Evolutionary conservation across 2,797 vertebrate genomes (phyloP).

Genomic region (Cyprinella venusta): DNA sequence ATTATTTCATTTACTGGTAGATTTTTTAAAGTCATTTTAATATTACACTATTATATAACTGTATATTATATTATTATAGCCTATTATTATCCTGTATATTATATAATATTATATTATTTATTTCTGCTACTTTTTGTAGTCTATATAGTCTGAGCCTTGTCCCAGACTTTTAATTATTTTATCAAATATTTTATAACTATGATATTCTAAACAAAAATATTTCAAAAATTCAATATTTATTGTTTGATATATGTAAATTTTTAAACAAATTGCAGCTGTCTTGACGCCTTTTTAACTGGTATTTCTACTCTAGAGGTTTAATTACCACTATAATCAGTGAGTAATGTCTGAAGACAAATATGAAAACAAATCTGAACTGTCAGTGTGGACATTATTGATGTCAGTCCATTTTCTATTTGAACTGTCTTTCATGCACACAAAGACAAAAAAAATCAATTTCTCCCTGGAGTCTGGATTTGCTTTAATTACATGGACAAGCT

Average conservation of each 20-base stretch:
- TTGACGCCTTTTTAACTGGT: background rate
- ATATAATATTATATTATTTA: background rate
- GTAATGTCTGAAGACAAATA: constrained; percentile 21
- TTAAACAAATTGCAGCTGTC: background rate
- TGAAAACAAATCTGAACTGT: constrained; percentile 16
- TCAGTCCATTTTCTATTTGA: constrained; percentile 61
- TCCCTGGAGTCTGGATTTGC: constrained; percentile 55
- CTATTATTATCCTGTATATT: too few relatives aligned
- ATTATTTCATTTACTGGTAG: background rate
- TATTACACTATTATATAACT: background rate
- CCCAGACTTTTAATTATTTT: background rate
- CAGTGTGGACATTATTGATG: constrained; percentile 36
- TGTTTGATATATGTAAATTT: background rate
- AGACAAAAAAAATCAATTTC: constrained; percentile 67
- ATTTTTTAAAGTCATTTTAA: background rate
- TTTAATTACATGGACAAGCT: constrained; percentile 71
- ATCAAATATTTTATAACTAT: too few relatives aligned
- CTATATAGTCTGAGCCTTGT: background rate
- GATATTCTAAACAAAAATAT: background rate
- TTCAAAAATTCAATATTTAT: background rate
- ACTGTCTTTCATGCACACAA: constrained; percentile 61
- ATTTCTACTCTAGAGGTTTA: background rate
- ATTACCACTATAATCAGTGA: too few relatives aligned
- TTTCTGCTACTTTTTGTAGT: background rate
- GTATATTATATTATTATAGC: background rate